Evolutionary conservation across 2,797 vertebrate genomes (phyloP), one percentile per base, ranked within the genome.

Genomic region (Smutsia temminckii): DNA sequence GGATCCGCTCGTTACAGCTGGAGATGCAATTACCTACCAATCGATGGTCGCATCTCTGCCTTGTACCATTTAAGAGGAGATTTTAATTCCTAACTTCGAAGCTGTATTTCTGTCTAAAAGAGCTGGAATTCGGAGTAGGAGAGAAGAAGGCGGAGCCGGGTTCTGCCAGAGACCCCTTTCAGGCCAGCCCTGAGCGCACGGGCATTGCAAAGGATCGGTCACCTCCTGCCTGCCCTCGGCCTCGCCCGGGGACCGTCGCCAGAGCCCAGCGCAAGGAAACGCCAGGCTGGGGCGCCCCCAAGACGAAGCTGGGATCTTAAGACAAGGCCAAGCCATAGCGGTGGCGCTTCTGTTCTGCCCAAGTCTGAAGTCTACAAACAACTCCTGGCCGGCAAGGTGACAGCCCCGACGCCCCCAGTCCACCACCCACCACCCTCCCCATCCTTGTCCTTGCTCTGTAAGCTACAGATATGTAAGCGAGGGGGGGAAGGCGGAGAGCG

Each of bases 1-100:
- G 63, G 88, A 92, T 95, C 86, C 92, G 83, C 81, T 84, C 71
- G 94, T 96, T 95, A 55, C 80, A 95, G 77, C 78, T 14, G 72
- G 85, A 93, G 92, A 95, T 97, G 95, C 92, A 77, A 94, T 97
- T 96, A 96, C 97, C 68, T 68, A 85, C 53, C 13, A 40, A 74
- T 53, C 10, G 42, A 74, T n/a, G 92, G 94, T 97, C 95, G 40
- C 92, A 93, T 86, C 83, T 85, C 81, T 92, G 92, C 68, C 87
- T 81, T 42, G 1, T 49, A 85, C 66, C 69, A 72, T 51, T 93
- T 64, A 81, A 95, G 61, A 79, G 84, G 61, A 75, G 53, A 96
- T 93, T 93, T 97, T 95, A 96, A 96, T 88, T 85, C 96, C 90
- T 92, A 90, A 90, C 64, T 64, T 90, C 21, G 83, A 95, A 37